A percentile compares a stretch with the other conserved stretches of the same genome.
phyloP scores from a whole-genome alignment of 2,113 vertebrate genomes.

The Pyxicephalus adspersus region DNA sequence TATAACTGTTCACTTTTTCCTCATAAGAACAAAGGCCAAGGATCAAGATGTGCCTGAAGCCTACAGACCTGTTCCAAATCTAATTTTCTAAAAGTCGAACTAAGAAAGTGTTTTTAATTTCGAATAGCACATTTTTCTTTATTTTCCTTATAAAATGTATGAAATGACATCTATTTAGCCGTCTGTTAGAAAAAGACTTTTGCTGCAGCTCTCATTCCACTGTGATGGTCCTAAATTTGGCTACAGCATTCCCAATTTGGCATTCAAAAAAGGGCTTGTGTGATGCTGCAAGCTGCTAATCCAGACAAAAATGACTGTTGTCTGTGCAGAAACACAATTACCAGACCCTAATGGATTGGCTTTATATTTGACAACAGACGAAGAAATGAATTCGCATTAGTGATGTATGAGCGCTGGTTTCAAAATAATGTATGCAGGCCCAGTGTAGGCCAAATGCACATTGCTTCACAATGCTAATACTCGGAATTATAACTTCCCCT shows the following conservation, averaged over 20 bases:
- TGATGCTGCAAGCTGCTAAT: slow-evolving; percentile 38
- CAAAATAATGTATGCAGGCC: slow-evolving; percentile 19
- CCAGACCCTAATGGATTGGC: slow-evolving; percentile 25
- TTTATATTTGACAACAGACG: background rate
- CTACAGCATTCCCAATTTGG: background rate
- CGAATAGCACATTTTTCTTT: no score
- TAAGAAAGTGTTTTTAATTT: no score
- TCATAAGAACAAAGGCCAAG: no score
- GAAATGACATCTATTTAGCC: background rate
- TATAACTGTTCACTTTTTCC: no score
- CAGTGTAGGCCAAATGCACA: background rate
- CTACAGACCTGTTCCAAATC: no score
- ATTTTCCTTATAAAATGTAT: background rate
- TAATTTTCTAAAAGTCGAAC: no score
- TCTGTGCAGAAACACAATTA: slow-evolving; percentile 42
- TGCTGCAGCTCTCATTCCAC: background rate
- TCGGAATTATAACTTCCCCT: no score
- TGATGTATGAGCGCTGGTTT: slow-evolving; percentile 11
- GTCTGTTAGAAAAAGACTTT: background rate
- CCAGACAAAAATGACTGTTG: slow-evolving; percentile 39
- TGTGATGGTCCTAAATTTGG: slow-evolving; percentile 4
- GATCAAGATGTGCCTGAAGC: no score
- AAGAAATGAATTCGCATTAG: slow-evolving; percentile 26
- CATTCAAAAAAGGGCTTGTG: background rate
- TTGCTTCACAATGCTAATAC: background rate